These are phyloP conservation scores for Struthidea cinerea DNA, from an alignment of 2,113 vertebrate species.

Conservation along the genomic window DNA sequence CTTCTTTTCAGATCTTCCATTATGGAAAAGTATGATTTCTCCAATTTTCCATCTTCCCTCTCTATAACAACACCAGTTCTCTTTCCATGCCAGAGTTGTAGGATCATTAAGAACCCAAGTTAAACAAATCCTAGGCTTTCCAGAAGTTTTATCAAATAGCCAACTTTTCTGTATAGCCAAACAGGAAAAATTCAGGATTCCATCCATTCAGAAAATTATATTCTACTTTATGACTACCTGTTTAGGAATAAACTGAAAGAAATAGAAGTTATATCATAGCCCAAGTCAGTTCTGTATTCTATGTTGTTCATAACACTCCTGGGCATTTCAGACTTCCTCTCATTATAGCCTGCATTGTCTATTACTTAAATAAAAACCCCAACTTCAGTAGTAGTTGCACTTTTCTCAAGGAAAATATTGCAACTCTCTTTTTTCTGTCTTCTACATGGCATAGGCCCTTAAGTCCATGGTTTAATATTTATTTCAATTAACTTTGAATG, in stretches of 20 bases:
- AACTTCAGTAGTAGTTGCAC: not conserved
- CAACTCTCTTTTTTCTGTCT: not conserved
- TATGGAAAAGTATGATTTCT: conserved; percentile 30
- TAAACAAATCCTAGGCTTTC: conserved; percentile 9
- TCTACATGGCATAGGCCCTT: not conserved
- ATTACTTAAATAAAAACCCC: not conserved
- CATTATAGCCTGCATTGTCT: not conserved
- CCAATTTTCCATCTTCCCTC: not conserved
- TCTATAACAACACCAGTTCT: not conserved
- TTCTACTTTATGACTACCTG: not conserved
- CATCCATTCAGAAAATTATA: not conserved
- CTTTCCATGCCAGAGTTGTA: not conserved
- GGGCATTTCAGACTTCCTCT: not conserved
- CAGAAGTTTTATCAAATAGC: not conserved
- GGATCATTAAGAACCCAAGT: not conserved
- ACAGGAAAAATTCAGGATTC: not conserved
- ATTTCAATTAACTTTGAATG: not conserved
- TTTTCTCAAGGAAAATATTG: not conserved
- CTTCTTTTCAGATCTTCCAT: conserved; percentile 36
- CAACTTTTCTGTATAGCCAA: not conserved
- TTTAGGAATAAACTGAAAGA: not conserved
- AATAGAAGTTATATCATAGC: not conserved
- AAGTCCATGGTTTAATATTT: not conserved
- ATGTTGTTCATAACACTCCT: not conserved
- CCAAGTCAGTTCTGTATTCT: not conserved